Evolutionary conservation across 2,888 invertebrate species (phyloP), one percentile per base, ranked within the genome.

Genomic region (Tyria jacobaeae): DNA sequence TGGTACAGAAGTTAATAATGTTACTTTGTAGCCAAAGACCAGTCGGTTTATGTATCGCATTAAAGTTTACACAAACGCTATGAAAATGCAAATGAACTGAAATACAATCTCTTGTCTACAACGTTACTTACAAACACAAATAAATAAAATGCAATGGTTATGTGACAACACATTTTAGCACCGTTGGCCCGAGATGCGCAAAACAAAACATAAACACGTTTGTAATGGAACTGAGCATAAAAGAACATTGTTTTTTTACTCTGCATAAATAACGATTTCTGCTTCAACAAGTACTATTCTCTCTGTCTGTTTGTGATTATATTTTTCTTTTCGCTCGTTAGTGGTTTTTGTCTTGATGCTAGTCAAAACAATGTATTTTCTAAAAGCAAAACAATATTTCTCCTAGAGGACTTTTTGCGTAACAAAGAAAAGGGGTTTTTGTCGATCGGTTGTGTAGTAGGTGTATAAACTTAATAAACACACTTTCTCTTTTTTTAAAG

Each of bases 131-230:
- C 25, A 44, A 35, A 27, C 6, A 25, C 47, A 53, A 47, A 52
- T 41, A 27, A 51, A 44, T 53, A 59, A 59, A 47, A 9, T 59
- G 37, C 39, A 49, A 49, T 27, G 37, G 49, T 49, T 49, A 53
- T 53, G 52, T n/a, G 34, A 37, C 34, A 58, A 52, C 21, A 25
- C 44, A 59, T 52, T 35, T 47, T 35, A 21, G 12, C 17, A 17
- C 17, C 44, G 52, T 52, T 47, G 17, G 35, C 35, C 25, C 25
- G 31, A 35, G 44, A 4, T 52, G 52, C 14, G 17, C 12, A 21
- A 59, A 59, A 44, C 52, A 31, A 35, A 59, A 35, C 52, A 59
- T 53, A 47, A 53, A 35, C 52, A 59, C 52, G 52, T 59, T 52
- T 44, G 47, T n/a, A 47, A 47, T 41, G 24, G n/a, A 39, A 27